phyloP scores from a whole-genome alignment of 2,797 vertebrate species.

The Centropyge bicolor region DNA sequence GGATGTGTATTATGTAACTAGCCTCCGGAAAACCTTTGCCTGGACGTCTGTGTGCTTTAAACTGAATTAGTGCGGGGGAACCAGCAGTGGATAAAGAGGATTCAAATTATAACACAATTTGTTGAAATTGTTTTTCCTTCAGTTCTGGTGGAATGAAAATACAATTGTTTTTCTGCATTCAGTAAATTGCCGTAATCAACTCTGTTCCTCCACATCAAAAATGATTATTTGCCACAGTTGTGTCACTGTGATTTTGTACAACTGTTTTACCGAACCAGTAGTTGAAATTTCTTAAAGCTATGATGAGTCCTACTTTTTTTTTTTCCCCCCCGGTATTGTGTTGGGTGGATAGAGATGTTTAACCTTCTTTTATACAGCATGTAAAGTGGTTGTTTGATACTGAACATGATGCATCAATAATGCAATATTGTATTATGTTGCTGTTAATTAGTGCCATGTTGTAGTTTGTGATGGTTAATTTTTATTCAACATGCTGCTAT shows the following conservation, averaged over 20 bases:
- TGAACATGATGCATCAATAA: background rate
- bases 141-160: background rate
- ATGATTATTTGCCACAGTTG: background rate
- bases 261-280: background rate
- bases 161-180: constrained; percentile 9
- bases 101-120: constrained; percentile 16
- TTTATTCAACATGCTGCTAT: no score
- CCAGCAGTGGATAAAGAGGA: constrained; percentile 8
- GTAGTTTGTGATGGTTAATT: no score
- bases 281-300: background rate
- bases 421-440: no score
- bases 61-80: background rate
- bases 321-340: no score
- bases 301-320: no score
- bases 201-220: background rate
- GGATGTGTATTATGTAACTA: constrained; percentile 7
- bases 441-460: no score
- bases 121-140: background rate
- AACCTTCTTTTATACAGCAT: background rate
- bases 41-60: constrained; percentile 27
- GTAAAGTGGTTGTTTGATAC: background rate
- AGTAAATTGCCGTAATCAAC: constrained; percentile 7
- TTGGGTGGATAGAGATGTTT: background rate
- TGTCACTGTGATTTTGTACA: background rate
- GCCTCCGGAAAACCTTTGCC: background rate